Conservation (phyloP, 2,888 invertebrate species). For the Catocala sponsa region DNA sequence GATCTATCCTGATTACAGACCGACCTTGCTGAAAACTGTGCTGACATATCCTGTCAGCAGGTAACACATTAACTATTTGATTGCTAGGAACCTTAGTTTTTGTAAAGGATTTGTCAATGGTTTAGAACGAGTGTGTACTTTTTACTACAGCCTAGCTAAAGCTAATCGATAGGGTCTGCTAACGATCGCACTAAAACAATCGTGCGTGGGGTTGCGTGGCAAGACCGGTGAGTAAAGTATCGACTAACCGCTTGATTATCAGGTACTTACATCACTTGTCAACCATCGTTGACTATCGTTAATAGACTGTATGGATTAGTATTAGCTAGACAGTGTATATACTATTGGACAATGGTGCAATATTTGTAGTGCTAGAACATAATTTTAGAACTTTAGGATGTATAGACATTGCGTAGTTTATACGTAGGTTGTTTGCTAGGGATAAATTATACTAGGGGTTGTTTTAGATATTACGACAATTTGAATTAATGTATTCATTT, state of each 20-base stretch:
- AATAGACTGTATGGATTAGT: too few species aligned
- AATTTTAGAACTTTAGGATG: slow-evolving; percentile 60
- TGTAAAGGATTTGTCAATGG: slow-evolving; percentile 61
- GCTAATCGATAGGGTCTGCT: too few species aligned
- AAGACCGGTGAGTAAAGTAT: too few species aligned
- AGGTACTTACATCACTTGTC: too few species aligned
- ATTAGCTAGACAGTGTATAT: slow-evolving; percentile 25
- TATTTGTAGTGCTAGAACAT: slow-evolving; percentile 69
- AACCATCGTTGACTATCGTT: too few species aligned
- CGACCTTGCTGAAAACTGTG: slow-evolving; percentile 87
- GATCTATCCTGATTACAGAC: slow-evolving; percentile 84
- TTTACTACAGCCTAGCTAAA: too few species aligned
- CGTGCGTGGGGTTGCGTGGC: too few species aligned
- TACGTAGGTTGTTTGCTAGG: slow-evolving; percentile 59
- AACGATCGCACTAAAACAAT: too few species aligned
- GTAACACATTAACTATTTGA: slow-evolving; percentile 76
- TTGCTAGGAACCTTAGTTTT: slow-evolving; percentile 82
- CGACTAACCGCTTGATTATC: too few species aligned
- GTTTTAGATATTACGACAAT: slow-evolving; percentile 54
- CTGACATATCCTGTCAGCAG: slow-evolving; percentile 88
- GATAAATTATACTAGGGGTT: slow-evolving; percentile 57
- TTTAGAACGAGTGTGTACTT: slow-evolving; percentile 62
- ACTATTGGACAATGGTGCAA: slow-evolving; percentile 46
- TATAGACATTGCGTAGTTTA: slow-evolving; percentile 62
- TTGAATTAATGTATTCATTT: slow-evolving; percentile 38